Percentiles rank a stretch among this genome's conserved stretches.
Evolutionary conservation across 2,113 vertebrate species (phyloP).

Genomic region (Gavialis gangeticus): DNA sequence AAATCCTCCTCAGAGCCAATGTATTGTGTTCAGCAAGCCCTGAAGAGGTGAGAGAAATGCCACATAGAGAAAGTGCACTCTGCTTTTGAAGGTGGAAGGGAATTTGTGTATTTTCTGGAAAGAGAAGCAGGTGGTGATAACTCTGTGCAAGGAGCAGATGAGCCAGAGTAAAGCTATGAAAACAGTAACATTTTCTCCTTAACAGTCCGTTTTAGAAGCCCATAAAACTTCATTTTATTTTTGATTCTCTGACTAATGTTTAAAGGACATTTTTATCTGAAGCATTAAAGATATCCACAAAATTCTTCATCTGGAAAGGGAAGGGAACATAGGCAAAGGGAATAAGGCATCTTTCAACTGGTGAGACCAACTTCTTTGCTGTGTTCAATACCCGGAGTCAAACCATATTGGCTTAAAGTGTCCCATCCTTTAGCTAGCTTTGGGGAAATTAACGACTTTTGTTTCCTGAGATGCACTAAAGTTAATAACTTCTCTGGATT

Average conservation of each 20-base stretch:
- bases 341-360: background rate
- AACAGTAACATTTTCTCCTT: background rate
- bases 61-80: background rate
- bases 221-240: background rate
- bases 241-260: background rate
- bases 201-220: background rate
- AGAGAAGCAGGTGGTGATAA: background rate
- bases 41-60: conserved; percentile 6
- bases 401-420: too few relatives aligned
- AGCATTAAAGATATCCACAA: background rate
- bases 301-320: too few relatives aligned
- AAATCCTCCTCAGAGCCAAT: conserved; percentile 1
- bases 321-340: background rate
- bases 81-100: background rate
- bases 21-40: conserved; percentile 20
- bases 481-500: too few relatives aligned
- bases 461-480: too few relatives aligned
- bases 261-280: background rate
- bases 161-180: background rate
- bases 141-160: background rate
- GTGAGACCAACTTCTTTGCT: background rate
- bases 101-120: conserved; percentile 31
- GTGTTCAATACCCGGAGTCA: background rate
- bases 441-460: background rate
- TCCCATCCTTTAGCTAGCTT: background rate